Evolutionary conservation across 2,797 vertebrate species (phyloP).

Genomic region (Margarornis squamiger): DNA sequence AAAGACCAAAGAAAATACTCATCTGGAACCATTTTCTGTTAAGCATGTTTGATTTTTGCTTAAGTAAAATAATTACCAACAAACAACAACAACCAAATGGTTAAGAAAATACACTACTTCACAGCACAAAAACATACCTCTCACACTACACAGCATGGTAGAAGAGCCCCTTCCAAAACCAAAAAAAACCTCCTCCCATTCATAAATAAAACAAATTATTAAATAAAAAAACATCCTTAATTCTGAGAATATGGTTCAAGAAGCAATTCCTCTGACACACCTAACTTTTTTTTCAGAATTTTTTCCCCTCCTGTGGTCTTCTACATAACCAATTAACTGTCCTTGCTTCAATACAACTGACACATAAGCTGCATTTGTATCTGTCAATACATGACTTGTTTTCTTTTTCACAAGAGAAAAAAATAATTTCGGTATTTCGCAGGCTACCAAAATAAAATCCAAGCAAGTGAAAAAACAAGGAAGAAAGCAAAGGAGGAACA

Average conservation of each 20-base stretch:
- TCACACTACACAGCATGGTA: background rate
- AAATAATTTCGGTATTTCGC: background rate
- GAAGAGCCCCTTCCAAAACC: background rate
- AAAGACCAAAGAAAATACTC: background rate
- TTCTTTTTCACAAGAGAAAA: background rate
- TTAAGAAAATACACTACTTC: slow-evolving; percentile 1
- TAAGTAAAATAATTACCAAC: background rate
- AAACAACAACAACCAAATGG: background rate
- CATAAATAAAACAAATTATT: background rate
- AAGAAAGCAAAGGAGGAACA: background rate
- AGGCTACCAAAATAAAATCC: background rate
- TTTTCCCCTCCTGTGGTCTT: background rate
- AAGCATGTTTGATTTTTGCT: background rate
- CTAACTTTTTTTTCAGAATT: background rate
- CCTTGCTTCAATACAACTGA: background rate
- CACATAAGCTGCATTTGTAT: background rate
- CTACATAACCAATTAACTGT: background rate
- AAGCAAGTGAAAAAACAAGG: background rate
- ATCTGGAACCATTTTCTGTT: background rate
- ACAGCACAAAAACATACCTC: background rate
- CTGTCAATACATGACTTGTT: background rate
- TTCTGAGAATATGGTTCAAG: background rate
- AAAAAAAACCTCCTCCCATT: background rate
- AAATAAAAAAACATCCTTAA: background rate
- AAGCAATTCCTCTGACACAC: background rate